These are phyloP conservation scores for Ferrisia virgata DNA, from an alignment of 2,888 invertebrate species.

Conservation along the genomic window DNA sequence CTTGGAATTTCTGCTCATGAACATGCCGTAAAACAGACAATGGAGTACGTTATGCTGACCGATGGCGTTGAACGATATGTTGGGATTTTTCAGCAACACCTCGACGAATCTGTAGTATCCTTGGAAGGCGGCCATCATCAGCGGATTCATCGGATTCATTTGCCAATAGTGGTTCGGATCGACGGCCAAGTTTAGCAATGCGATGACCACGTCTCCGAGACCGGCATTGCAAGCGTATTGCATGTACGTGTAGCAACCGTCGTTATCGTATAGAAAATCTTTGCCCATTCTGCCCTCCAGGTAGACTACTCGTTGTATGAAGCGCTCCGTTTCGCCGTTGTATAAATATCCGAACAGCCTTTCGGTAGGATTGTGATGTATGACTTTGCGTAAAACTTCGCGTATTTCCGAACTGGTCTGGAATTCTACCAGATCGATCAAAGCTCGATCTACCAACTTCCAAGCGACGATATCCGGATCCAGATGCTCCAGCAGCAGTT, in stretches of 20 bases:
- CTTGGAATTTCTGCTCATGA: neutral
- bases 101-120: conserved; percentile 49
- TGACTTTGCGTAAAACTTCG: neutral
- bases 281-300: neutral
- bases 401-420: neutral
- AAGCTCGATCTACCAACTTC: conserved; percentile 46
- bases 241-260: conserved; percentile 59
- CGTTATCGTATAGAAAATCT: conserved; percentile 54
- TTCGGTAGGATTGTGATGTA: neutral
- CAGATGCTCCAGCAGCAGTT: conserved; percentile 51
- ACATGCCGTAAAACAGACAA: neutral
- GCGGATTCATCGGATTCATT: conserved; percentile 47
- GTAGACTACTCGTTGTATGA: neutral
- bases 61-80: conserved; percentile 49
- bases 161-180: conserved; percentile 49
- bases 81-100: conserved; percentile 50
- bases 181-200: conserved; percentile 51
- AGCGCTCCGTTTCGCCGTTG: conserved; percentile 20
- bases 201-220: conserved; percentile 55
- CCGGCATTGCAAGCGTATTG: conserved; percentile 63
- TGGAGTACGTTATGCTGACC: conserved; percentile 52
- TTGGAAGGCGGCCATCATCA: conserved; percentile 50
- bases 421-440: neutral
- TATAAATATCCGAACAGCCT: conserved; percentile 35
- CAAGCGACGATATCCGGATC: conserved; percentile 52